Conservation (phyloP, 2,888 invertebrate genomes). For the Tiliacea citrago region DNA sequence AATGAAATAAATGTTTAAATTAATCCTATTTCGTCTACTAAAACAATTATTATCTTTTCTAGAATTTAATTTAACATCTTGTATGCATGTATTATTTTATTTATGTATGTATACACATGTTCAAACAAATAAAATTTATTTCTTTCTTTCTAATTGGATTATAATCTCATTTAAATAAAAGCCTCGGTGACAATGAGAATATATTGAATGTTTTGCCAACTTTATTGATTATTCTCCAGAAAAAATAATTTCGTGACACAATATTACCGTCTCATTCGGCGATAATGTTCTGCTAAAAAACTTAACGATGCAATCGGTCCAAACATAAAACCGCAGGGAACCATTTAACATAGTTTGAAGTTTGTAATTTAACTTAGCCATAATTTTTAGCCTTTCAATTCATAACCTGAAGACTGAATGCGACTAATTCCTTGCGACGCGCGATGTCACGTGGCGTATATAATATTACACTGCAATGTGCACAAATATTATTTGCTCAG, state of each 20-base stretch:
- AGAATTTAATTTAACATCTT: too few species aligned
- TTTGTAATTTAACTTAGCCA: slow-evolving; percentile 27
- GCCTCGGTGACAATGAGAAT: background rate
- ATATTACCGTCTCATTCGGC: background rate
- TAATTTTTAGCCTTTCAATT: slow-evolving; percentile 48
- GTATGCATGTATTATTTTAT: too few species aligned
- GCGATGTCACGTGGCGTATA: slow-evolving; percentile 39
- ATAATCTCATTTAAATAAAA: slow-evolving; percentile 13
- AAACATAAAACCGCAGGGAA: slow-evolving; percentile 14
- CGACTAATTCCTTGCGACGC: slow-evolving; percentile 45
- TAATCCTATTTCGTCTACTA: background rate
- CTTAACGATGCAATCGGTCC: background rate
- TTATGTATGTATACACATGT: too few species aligned
- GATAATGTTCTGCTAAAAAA: background rate
- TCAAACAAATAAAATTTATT: too few species aligned
- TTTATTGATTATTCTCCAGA: background rate
- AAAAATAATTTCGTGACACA: slow-evolving; percentile 3
- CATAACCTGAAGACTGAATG: slow-evolving; percentile 29
- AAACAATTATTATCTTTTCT: background rate
- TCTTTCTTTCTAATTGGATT: too few species aligned
- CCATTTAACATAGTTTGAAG: slow-evolving; percentile 2
- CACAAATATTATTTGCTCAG: slow-evolving; percentile 14
- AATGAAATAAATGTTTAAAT: slow-evolving; percentile 3
- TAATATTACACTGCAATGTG: slow-evolving; percentile 44
- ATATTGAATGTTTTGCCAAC: background rate